Evolutionary conservation across 2,888 invertebrate species (phyloP).

Genomic region (Pammene aurita): DNA sequence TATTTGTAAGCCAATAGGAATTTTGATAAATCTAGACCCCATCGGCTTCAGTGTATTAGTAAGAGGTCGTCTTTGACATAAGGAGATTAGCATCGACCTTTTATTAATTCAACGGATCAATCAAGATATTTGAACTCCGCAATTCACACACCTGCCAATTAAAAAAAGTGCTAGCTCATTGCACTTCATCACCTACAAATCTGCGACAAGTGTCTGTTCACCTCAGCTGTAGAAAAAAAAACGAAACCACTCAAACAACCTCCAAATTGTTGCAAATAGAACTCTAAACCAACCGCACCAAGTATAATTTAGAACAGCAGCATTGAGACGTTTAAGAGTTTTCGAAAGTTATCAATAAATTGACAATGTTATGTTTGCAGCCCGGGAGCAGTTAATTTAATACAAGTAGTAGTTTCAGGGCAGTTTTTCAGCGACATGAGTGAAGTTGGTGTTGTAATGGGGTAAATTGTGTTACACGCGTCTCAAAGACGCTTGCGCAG

Average conservation of each 20-base stretch:
- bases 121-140: no score
- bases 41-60: no score
- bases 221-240: not conserved
- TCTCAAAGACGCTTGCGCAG: slow-evolving; percentile 21
- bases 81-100: no score
- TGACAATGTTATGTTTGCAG: slow-evolving; percentile 11
- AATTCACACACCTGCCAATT: not conserved
- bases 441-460: slow-evolving; percentile 1
- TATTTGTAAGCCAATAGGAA: no score
- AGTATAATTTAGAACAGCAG: not conserved
- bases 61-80: no score
- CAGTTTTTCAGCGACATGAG: not conserved
- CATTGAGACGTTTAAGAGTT: not conserved
- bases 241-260: not conserved
- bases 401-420: not conserved
- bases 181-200: not conserved
- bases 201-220: slow-evolving; percentile 10
- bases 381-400: not conserved
- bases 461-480: slow-evolving; percentile 32
- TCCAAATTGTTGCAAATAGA: not conserved
- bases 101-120: no score
- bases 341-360: not conserved
- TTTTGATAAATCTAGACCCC: no score
- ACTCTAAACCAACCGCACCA: not conserved
- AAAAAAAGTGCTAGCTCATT: not conserved